Evolutionary conservation across 2,113 vertebrate species (phyloP), one percentile per base, ranked within the genome.

Genomic region (Sialia sialis): DNA sequence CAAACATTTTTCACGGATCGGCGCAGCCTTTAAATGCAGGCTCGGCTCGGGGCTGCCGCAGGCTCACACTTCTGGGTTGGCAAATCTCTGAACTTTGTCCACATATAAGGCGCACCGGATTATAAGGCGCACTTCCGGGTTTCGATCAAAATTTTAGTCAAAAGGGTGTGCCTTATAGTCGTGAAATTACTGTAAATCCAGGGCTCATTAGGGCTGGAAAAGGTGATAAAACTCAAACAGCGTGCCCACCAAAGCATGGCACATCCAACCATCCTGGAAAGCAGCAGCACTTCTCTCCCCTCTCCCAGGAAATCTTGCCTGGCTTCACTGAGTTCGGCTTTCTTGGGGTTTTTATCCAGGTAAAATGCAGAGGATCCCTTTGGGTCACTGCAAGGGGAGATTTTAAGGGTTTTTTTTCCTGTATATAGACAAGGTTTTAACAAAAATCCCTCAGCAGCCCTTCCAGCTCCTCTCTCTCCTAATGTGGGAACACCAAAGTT

Each of bases 251-350:
- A 12, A 30, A 7, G 5, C 19, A 0, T 2, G 2, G 26, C 15
- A 2, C 2, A 19, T 2, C 17, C 4, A 2, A 27, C 10, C 16
- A 8, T 1, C 32, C 54, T 3, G n/a, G 52, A 19, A 25, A 38
- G 7, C 0, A 3, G 5, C 22, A 4, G 34, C 15, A 1, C 0
- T 2, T 22, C 36, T 8, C 39, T 27, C 66, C 36, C 17, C 44
- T 13, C 29, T 25, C 38, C 55, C 56, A 32, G 46, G 44, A 51
- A 62, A 58, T 11, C 85, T 4, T 5, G 55, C 13, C 41, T 22
- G 46, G 4, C 6, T 34, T 9, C 54, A 2, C n/a, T 25, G 14
- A 11, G 0, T 4, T 27, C n/a, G 41, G 8, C 7, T 74, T 36
- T 16, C 41, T 15, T 1, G 0, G 13, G 38, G 21, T 6, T 87